Conservation (phyloP, 2,888 invertebrate genomes). For the Eugnorisma glareosa region DNA sequence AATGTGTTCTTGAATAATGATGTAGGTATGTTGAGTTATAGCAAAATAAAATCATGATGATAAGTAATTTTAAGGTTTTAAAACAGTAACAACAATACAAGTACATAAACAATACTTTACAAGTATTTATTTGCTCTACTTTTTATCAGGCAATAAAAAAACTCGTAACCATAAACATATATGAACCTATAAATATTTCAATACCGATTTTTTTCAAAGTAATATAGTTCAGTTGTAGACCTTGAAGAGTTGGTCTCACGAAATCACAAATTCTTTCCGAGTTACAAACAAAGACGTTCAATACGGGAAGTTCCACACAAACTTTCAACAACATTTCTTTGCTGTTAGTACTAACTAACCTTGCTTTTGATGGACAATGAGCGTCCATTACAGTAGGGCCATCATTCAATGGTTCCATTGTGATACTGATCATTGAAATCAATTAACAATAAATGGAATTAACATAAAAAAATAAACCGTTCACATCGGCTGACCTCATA, state of each 20-base stretch:
- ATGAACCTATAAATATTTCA: slow-evolving; percentile 36
- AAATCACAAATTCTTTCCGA: slow-evolving; percentile 46
- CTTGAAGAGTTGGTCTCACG: slow-evolving; percentile 48
- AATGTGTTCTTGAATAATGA: slow-evolving; percentile 49
- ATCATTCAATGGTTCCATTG: slow-evolving; percentile 68
- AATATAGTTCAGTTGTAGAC: slow-evolving; percentile 47
- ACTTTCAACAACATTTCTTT: slow-evolving; percentile 50
- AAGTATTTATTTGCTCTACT: slow-evolving; percentile 10
- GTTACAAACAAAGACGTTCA: slow-evolving; percentile 39
- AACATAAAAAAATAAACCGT: slow-evolving; percentile 64
- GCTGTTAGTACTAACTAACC: slow-evolving; percentile 53
- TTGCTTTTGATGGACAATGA: slow-evolving; percentile 65
- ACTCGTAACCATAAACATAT: slow-evolving; percentile 22
- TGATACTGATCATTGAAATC: slow-evolving; percentile 65
- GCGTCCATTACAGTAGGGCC: slow-evolving; percentile 57
- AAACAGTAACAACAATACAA: neutral
- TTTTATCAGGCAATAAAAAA: slow-evolving; percentile 38
- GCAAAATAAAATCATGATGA: slow-evolving; percentile 24
- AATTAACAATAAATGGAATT: slow-evolving; percentile 69
- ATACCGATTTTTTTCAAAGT: slow-evolving; percentile 13
- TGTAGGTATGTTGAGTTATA: slow-evolving; percentile 35
- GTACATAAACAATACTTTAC: slow-evolving; percentile 3
- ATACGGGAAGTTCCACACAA: slow-evolving; percentile 29
- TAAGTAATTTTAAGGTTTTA: neutral
- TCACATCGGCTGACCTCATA: slow-evolving; percentile 64